Base-by-base conservation (phyloP, 2,888 invertebrate species). In the Lepidonotus clava region DNA sequence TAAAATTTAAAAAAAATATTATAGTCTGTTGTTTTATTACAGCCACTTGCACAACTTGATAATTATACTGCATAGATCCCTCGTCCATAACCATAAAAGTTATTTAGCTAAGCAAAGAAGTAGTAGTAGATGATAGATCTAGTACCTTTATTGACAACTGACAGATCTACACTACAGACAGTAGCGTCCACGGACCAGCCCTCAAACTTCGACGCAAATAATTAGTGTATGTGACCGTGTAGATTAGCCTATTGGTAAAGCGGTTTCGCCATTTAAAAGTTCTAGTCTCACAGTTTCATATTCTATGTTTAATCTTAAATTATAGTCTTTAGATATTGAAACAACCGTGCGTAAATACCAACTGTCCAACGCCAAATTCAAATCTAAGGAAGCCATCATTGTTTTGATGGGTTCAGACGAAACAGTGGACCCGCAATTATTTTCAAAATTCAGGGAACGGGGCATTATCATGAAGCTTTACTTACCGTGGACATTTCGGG, bases 341-440 rank as follows among this genome's bases (percentile, higher is more conserved):
- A 46, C 14, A 28, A 61, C 24, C 24, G 24, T 32, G 61, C 2
- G 24, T 11, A 61, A 61, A 28, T 61, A 28, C 28, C 28, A 28
- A 61, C 61, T 61, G 28, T 11, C 38, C 34, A 71, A 71, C 80
- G 46, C 41, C 11, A 66, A 84, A 32, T 84, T 84, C 38, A 84
- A 84, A 66, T 41, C 34, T 24, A 21, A 67, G 41, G 84, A 84
- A 84, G 84, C 84, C 84, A 84, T 84, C 67, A 66, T 84, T 84
- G 84, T 84, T 84, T 66, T 84, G 61, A 40, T 84, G 41, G 80
- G 80, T 0, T 36, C 34, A 56, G n/a, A n/a, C n/a, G n/a, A n/a
- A n/a, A n/a, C 24, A 46, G 28, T n/a, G 76, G 14, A 41, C 46
- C 51, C 71, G 6, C 38, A 71, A 38, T 46, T 28, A 80, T 80